These are phyloP conservation scores for Charanyca ferruginea DNA, from an alignment of 2,888 invertebrate genomes.

Conservation along the genomic window DNA sequence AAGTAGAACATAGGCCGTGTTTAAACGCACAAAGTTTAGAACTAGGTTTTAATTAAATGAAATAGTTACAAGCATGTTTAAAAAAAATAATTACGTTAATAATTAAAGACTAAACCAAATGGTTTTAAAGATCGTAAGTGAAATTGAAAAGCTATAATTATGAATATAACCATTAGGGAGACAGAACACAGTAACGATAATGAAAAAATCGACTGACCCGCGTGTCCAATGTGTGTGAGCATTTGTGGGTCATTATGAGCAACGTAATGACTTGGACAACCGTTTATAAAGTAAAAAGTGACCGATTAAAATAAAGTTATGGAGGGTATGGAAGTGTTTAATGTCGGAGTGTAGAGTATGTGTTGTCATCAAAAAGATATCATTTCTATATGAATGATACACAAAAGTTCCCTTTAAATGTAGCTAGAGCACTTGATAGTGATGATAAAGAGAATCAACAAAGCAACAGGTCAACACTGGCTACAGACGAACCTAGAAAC, in stretches of 20 bases:
- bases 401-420: not conserved
- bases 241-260: conserved; percentile 32
- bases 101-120: not conserved
- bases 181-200: conserved; percentile 35
- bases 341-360: not conserved
- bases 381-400: not conserved
- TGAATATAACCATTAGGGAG: conserved; percentile 65
- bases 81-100: not conserved
- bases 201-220: conserved; percentile 38
- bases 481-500: conserved; percentile 13
- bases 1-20: conserved; percentile 4
- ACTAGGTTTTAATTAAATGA: not conserved
- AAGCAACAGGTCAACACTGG: conserved; percentile 47
- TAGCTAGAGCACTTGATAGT: not conserved
- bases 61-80: not conserved
- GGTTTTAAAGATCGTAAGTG: conserved; percentile 8
- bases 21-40: not conserved
- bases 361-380: not conserved
- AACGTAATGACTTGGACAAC: conserved; percentile 20
- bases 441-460: not conserved
- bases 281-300: conserved; percentile 38
- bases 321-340: not conserved
- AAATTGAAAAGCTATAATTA: conserved; percentile 60
- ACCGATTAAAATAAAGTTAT: conserved; percentile 26
- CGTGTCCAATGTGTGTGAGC: conserved; percentile 9